Conservation (phyloP, 2,888 invertebrate genomes). For the Nomada ferruginata region DNA sequence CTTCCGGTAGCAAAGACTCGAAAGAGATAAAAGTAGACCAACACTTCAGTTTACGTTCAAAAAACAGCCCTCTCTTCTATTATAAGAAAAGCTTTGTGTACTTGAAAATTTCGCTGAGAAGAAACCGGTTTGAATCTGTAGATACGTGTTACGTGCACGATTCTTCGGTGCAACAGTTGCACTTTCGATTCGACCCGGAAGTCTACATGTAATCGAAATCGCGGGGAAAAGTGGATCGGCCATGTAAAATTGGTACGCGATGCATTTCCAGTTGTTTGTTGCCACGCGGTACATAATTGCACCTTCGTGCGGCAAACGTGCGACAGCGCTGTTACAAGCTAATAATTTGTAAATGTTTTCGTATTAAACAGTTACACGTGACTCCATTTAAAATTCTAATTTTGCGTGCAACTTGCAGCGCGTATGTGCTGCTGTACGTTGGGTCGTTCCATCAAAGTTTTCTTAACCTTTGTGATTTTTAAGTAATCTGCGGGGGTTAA, state of each 20-base stretch:
- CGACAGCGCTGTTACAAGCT: background rate
- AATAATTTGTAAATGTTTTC: constrained; percentile 38
- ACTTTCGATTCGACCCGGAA: background rate
- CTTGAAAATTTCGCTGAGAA: background rate
- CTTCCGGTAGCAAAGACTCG: too few species aligned
- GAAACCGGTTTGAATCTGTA: background rate
- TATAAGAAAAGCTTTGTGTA: too few species aligned
- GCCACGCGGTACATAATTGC: constrained; percentile 5
- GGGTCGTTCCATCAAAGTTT: background rate
- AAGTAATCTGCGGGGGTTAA: too few species aligned
- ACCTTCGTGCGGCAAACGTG: constrained; percentile 18
- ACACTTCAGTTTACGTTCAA: too few species aligned
- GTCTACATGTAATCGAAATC: constrained; percentile 6
- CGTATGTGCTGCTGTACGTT: background rate
- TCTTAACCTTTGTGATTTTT: too few species aligned
- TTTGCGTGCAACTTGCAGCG: constrained; percentile 12
- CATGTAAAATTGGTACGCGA: background rate
- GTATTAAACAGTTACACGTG: constrained; percentile 12
- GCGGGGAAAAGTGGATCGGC: background rate
- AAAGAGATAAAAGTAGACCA: too few species aligned
- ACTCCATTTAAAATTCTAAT: constrained; percentile 47
- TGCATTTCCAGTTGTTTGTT: constrained; percentile 10
- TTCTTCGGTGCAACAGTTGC: background rate
- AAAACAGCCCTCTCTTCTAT: too few species aligned
- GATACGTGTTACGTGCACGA: background rate